Evolutionary conservation across 1,140 invertebrate species (phyloP).

Genomic region (Theocolax elegans): DNA sequence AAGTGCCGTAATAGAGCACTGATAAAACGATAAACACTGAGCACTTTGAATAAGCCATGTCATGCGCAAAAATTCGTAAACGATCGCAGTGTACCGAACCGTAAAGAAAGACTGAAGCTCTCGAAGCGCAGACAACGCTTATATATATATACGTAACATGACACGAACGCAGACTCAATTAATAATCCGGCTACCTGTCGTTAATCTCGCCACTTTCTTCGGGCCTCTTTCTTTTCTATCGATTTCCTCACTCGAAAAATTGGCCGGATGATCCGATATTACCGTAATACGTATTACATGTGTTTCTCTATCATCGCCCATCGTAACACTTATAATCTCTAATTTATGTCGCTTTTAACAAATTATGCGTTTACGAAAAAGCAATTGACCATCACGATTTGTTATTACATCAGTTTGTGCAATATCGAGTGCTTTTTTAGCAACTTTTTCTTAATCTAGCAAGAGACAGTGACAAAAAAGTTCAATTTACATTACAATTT

Average conservation of each 20-base stretch:
- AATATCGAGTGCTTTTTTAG: too few relatives aligned
- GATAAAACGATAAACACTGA: slow-evolving; percentile 17
- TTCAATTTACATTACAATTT: too few relatives aligned
- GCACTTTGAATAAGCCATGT: neutral
- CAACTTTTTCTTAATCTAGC: too few relatives aligned
- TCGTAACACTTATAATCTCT: too few relatives aligned
- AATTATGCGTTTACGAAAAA: too few relatives aligned
- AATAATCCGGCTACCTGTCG: slow-evolving; percentile 2
- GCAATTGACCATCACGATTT: too few relatives aligned
- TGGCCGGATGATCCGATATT: neutral
- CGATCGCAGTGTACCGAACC: neutral
- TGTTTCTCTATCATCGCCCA: too few relatives aligned
- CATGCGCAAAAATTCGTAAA: neutral
- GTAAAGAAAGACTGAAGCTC: slow-evolving; percentile 25
- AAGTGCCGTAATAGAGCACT: neutral
- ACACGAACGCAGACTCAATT: slow-evolving; percentile 4
- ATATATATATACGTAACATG: slow-evolving; percentile 23
- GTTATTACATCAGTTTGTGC: too few relatives aligned
- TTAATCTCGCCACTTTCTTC: slow-evolving; percentile 27
- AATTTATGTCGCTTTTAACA: too few relatives aligned
- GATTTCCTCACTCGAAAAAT: slow-evolving; percentile 3
- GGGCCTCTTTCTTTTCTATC: slow-evolving; percentile 10
- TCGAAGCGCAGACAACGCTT: slow-evolving; percentile 1
- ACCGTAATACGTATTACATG: slow-evolving; percentile 16
- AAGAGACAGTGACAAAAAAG: too few relatives aligned